These are phyloP conservation scores for Sorex maritimensis DNA, from an alignment of 2,797 vertebrate species.

Conservation along the genomic window DNA sequence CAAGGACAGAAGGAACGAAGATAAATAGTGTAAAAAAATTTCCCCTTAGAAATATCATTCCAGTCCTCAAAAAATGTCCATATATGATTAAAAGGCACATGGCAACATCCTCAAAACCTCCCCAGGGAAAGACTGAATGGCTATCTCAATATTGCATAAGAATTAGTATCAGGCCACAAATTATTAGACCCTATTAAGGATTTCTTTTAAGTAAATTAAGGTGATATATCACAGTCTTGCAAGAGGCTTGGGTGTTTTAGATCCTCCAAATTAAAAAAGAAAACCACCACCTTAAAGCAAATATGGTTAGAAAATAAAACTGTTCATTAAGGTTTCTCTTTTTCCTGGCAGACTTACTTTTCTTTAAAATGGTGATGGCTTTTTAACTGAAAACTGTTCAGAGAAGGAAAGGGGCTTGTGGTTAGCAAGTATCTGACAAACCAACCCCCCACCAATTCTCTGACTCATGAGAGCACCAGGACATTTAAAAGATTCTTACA, in stretches of 20 bases:
- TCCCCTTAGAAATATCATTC: slow-evolving; percentile 85
- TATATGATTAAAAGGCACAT: slow-evolving; percentile 87
- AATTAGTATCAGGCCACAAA: slow-evolving; percentile 80
- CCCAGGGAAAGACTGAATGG: slow-evolving; percentile 86
- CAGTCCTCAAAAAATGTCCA: slow-evolving; percentile 85
- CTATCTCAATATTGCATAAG: slow-evolving; percentile 86
- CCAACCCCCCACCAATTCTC: slow-evolving; percentile 10
- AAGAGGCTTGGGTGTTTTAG: slow-evolving; percentile 70
- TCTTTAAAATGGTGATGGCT: slow-evolving; percentile 2
- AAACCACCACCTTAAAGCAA: slow-evolving; percentile 26
- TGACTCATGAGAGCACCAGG: background rate
- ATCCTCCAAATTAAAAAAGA: slow-evolving; percentile 71
- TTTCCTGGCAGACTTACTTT: slow-evolving; percentile 62
- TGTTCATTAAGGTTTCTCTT: slow-evolving; percentile 34
- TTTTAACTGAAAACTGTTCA: slow-evolving; percentile 64
- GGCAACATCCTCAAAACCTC: slow-evolving; percentile 85
- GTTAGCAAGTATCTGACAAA: slow-evolving; percentile 75
- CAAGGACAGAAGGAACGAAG: slow-evolving; percentile 88
- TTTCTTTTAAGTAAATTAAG: slow-evolving; percentile 89
- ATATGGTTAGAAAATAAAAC: slow-evolving; percentile 54
- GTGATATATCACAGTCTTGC: slow-evolving; percentile 78
- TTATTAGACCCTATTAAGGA: slow-evolving; percentile 72
- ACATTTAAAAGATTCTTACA: background rate
- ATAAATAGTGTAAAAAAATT: slow-evolving; percentile 82
- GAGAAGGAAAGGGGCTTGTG: slow-evolving; percentile 72